Conservation (phyloP, 2,113 vertebrate species). For the Sarotherodon lohbergeri region DNA sequence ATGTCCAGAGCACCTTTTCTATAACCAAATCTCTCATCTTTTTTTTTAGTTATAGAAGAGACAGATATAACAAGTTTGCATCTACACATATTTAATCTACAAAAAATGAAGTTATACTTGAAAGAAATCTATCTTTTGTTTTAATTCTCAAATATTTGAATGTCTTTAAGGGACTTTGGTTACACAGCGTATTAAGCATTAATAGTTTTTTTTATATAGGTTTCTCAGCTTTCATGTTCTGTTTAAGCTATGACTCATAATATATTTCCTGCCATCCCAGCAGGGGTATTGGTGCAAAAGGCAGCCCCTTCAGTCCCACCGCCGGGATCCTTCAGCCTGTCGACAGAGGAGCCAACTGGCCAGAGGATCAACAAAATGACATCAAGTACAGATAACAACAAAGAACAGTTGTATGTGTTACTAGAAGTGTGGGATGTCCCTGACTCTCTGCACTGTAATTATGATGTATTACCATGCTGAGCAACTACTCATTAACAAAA, state of each 20-base stretch:
- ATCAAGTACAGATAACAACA: background rate
- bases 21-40: background rate
- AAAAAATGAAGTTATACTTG: background rate
- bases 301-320: slow-evolving; percentile 76
- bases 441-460: background rate
- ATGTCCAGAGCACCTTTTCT: background rate
- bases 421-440: background rate
- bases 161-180: background rate
- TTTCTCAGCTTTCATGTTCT: background rate
- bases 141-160: background rate
- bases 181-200: background rate
- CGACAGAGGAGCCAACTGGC: slow-evolving; percentile 74
- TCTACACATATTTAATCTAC: background rate
- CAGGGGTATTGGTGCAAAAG: slow-evolving; percentile 76
- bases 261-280: slow-evolving; percentile 80
- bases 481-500: background rate
- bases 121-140: background rate
- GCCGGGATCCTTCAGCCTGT: slow-evolving; percentile 74
- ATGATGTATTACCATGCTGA: background rate
- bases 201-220: background rate
- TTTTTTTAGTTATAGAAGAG: background rate
- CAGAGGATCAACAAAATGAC: slow-evolving; percentile 1
- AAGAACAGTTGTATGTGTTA: background rate
- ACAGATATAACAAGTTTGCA: background rate
- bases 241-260: slow-evolving; percentile 23